Conservation (phyloP, 2,797 vertebrate genomes). For the Catamblyrhynchus diadema region DNA sequence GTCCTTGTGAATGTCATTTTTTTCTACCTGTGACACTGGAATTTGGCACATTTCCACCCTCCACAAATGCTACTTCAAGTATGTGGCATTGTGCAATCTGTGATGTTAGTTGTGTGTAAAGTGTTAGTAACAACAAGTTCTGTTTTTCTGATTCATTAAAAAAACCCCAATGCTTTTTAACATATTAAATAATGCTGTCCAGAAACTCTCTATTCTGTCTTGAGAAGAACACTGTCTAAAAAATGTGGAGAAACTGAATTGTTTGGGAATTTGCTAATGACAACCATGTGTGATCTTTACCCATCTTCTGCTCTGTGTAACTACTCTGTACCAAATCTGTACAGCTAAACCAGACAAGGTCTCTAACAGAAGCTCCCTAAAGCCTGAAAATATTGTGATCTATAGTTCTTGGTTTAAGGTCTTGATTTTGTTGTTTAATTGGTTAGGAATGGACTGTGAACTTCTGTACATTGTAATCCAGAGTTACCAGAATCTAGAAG, state of each 20-base stretch:
- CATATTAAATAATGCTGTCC: background rate
- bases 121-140: background rate
- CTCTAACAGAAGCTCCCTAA: background rate
- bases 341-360: background rate
- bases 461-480: background rate
- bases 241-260: background rate
- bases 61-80: background rate
- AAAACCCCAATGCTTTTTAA: fast-evolving
- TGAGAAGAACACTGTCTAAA: background rate
- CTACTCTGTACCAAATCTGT: background rate
- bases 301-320: background rate
- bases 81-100: background rate
- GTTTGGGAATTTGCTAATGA: background rate
- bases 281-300: background rate
- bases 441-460: background rate
- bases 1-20: background rate
- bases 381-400: background rate
- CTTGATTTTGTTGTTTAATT: background rate
- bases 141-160: background rate
- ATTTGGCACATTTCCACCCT: background rate
- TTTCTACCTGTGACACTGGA: background rate
- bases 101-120: background rate
- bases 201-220: background rate
- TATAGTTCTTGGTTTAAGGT: background rate
- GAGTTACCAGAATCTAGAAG: background rate